A percentile compares a stretch with the other conserved stretches of the same genome.
Evolutionary conservation across 2,113 vertebrate genomes (phyloP).

Genomic region (Cyphomyrus discorhynchus): DNA sequence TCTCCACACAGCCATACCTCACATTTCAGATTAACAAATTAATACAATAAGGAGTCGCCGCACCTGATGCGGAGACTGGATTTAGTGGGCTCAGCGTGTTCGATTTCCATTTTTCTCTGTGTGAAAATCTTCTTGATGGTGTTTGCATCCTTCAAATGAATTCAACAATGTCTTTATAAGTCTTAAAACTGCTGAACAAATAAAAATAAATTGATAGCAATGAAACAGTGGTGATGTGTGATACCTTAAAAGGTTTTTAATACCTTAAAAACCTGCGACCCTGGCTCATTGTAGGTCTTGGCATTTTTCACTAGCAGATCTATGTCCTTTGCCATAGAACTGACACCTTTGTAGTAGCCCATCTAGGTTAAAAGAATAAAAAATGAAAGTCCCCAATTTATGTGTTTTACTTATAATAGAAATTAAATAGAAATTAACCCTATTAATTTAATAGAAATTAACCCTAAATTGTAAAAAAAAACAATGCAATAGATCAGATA

Average conservation of each 20-base stretch:
- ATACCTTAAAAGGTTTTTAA: too few species aligned
- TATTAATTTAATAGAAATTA: neutral
- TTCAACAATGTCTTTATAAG: slow-evolving; percentile 39
- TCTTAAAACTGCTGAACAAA: neutral
- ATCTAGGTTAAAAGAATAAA: slow-evolving; percentile 56
- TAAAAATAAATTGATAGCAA: neutral
- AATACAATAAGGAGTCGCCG: neutral
- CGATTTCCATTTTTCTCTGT: slow-evolving; percentile 91
- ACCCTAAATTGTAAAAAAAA: neutral
- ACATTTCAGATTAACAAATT: neutral
- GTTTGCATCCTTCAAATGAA: slow-evolving; percentile 83
- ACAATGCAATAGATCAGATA: neutral
- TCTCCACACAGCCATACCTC: neutral
- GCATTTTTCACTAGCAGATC: slow-evolving; percentile 95
- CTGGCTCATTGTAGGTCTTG: slow-evolving; percentile 96
- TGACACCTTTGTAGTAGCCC: slow-evolving; percentile 83
- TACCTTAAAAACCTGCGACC: slow-evolving; percentile 96
- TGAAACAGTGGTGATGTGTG: neutral
- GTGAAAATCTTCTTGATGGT: slow-evolving; percentile 96
- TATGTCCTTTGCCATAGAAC: slow-evolving; percentile 92
- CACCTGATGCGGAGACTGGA: slow-evolving; percentile 93
- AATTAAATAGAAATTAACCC: neutral
- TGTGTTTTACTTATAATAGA: neutral
- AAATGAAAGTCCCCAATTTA: neutral
- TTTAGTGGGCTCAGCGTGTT: slow-evolving; percentile 87